Conservation (phyloP, 1,140 invertebrate species). For the Calephelis nemesis region DNA sequence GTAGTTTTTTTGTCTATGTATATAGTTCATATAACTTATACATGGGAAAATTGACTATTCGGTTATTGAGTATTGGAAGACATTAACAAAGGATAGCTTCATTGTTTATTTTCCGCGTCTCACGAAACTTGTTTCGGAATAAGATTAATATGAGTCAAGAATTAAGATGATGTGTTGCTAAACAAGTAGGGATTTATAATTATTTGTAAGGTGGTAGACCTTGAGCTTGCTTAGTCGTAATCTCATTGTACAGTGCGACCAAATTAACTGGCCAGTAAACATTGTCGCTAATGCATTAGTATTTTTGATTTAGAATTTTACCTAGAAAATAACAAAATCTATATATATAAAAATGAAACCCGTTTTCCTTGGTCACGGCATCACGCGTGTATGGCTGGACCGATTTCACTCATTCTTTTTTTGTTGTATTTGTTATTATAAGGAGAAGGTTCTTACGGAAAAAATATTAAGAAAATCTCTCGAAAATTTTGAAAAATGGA, state of each 20-base stretch:
- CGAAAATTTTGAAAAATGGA: too few relatives aligned
- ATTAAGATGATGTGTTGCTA: slow-evolving; percentile 9
- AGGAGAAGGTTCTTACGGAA: too few relatives aligned
- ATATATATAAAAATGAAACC: too few relatives aligned
- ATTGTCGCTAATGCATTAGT: too few relatives aligned
- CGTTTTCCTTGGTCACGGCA: too few relatives aligned
- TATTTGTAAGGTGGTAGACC: slow-evolving; percentile 9
- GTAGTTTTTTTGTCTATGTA: background rate
- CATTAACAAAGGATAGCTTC: slow-evolving; percentile 1
- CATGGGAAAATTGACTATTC: slow-evolving; percentile 17
- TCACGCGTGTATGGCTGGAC: too few relatives aligned
- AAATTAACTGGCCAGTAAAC: too few relatives aligned
- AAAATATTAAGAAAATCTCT: too few relatives aligned
- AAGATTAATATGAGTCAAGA: background rate
- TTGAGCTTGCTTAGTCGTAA: slow-evolving; percentile 15
- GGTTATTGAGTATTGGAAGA: slow-evolving; percentile 14
- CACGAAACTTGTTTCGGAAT: slow-evolving; percentile 11
- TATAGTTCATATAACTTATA: slow-evolving; percentile 11
- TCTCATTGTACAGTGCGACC: background rate
- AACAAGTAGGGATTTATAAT: slow-evolving; percentile 4
- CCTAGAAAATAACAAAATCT: too few relatives aligned
- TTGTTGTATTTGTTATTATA: too few relatives aligned
- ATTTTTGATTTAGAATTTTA: too few relatives aligned
- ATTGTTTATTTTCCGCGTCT: slow-evolving; percentile 16
- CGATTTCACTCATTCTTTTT: too few relatives aligned